Evolutionary conservation across 2,113 vertebrate genomes (phyloP).

Genomic region (Bubo scandiacus): DNA sequence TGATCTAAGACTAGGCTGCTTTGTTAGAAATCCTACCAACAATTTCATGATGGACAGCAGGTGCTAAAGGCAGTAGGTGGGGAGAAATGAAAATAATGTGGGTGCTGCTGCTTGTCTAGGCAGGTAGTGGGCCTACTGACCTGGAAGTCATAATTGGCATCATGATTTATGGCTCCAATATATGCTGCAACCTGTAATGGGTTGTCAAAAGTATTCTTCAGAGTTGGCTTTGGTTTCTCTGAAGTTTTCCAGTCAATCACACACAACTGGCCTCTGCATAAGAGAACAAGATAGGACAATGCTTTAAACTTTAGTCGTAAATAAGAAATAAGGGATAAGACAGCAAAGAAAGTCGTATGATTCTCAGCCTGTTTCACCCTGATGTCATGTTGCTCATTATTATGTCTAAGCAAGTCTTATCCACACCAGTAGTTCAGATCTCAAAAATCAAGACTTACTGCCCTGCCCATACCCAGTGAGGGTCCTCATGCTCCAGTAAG

Average conservation of each 20-base stretch:
- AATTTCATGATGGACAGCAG: neutral
- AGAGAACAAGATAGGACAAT: neutral
- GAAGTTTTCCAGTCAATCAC: slow-evolving; percentile 98
- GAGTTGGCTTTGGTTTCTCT: slow-evolving; percentile 87
- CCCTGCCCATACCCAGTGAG: neutral
- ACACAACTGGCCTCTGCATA: slow-evolving; percentile 85
- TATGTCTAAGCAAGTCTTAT: neutral
- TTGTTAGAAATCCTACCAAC: neutral
- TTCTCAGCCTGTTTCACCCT: neutral
- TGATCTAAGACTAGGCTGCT: neutral
- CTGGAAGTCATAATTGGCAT: slow-evolving; percentile 91
- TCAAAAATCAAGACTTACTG: neutral
- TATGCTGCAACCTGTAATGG: slow-evolving; percentile 94
- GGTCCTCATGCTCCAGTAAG: neutral
- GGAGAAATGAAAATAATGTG: neutral
- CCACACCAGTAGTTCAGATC: neutral
- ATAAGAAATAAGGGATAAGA: neutral
- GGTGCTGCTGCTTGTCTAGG: neutral
- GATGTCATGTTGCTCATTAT: neutral
- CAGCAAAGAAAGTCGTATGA: neutral
- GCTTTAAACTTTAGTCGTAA: neutral
- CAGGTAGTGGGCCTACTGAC: slow-evolving; percentile 65
- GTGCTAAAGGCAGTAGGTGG: neutral
- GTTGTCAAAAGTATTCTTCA: slow-evolving; percentile 91
- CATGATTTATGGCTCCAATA: slow-evolving; percentile 89